A percentile compares a stretch with the other conserved stretches of the same genome.
phyloP scores from a whole-genome alignment of 2,797 vertebrate genomes.

The Gymnoscopelus braueri region DNA sequence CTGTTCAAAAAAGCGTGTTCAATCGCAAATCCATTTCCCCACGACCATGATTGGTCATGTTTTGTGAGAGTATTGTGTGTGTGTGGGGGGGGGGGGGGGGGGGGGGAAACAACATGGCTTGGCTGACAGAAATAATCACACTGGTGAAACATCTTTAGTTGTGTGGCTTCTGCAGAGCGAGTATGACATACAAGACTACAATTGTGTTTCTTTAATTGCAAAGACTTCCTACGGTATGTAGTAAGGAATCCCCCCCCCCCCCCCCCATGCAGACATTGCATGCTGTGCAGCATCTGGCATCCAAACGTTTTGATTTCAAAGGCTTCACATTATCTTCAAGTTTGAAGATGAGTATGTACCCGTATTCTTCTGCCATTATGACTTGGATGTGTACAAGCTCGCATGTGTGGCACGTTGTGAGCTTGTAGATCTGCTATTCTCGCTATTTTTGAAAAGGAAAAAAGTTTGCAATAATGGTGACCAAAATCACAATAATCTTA shows the following conservation, averaged over 20 bases:
- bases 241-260: background rate
- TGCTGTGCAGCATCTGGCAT: background rate
- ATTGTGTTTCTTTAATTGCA: constrained; percentile 3
- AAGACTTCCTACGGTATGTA: background rate
- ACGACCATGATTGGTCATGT: constrained; percentile 13
- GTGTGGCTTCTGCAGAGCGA: background rate
- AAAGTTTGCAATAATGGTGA: too few species aligned
- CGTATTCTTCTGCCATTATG: too few species aligned
- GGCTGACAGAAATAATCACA: constrained; percentile 17
- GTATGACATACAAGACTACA: background rate
- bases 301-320: constrained; percentile 3
- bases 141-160: constrained; percentile 21
- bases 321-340: background rate
- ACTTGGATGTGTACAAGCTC: too few species aligned
- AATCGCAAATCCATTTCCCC: constrained; percentile 31
- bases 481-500: too few species aligned
- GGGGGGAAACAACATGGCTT: constrained; percentile 13
- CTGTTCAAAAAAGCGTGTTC: constrained; percentile 29
- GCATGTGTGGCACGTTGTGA: too few species aligned
- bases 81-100: background rate
- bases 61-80: constrained; percentile 11
- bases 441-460: too few species aligned
- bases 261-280: background rate
- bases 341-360: too few species aligned
- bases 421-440: too few species aligned